phyloP scores from a whole-genome alignment of 2,113 vertebrate genomes.

The Stegastes partitus region DNA sequence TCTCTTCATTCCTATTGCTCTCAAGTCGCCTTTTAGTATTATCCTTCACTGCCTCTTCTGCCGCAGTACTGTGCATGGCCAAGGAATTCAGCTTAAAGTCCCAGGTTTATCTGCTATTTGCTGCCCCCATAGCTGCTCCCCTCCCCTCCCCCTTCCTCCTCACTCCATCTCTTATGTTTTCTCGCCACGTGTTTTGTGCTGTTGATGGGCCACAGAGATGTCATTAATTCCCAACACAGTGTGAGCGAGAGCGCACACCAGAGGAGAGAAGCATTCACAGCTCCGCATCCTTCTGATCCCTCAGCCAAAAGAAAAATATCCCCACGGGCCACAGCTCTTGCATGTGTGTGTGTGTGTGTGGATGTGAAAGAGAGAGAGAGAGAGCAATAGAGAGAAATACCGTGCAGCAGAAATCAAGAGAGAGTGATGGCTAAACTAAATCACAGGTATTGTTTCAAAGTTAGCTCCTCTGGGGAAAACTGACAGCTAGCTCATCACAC shows the following conservation, averaged over 20 bases:
- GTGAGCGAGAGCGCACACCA: slow-evolving; percentile 63
- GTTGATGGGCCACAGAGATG: slow-evolving; percentile 74
- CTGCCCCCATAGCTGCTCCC: slow-evolving; percentile 15
- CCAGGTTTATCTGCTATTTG: slow-evolving; percentile 64
- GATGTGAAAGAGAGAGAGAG: slow-evolving; percentile 3
- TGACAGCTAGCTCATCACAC: slow-evolving; percentile 59
- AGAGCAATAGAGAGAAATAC: slow-evolving; percentile 19
- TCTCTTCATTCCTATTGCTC: slow-evolving; percentile 68
- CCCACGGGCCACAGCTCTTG: slow-evolving; percentile 59
- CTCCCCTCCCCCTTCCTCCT: slow-evolving; percentile 12
- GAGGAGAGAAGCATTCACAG: slow-evolving; percentile 71
- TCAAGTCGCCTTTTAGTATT: slow-evolving; percentile 62
- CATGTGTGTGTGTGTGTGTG: slow-evolving; percentile 36
- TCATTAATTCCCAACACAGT: slow-evolving; percentile 77
- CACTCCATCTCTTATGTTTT: slow-evolving; percentile 55
- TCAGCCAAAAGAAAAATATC: slow-evolving; percentile 76
- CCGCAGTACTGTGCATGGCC: slow-evolving; percentile 38
- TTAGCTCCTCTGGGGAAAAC: slow-evolving; percentile 55
- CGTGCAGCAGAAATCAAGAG: slow-evolving; percentile 18
- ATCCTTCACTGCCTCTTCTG: slow-evolving; percentile 41
- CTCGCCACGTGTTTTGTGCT: slow-evolving; percentile 57
- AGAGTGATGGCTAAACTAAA: slow-evolving; percentile 55
- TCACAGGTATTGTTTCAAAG: slow-evolving; percentile 65
- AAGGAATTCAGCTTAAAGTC: slow-evolving; percentile 52
- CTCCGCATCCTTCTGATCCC: slow-evolving; percentile 72